Evolutionary conservation across 2,797 vertebrate species (phyloP).

Genomic region (Threskiornis aethiopicus): DNA sequence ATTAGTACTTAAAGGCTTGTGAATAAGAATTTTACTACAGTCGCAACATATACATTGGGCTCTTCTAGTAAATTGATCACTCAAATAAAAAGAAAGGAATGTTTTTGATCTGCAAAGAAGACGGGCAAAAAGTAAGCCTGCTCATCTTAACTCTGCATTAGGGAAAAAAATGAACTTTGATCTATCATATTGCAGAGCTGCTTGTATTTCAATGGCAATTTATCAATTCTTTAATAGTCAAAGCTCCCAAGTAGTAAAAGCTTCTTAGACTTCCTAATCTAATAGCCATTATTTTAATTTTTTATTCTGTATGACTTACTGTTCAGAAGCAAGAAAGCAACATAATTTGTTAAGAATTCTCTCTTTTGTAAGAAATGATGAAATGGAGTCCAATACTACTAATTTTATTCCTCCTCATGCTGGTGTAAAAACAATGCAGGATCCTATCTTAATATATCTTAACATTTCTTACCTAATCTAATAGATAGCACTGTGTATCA

Average conservation of each 20-base stretch:
- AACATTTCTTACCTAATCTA: background rate
- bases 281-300: background rate
- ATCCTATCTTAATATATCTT: background rate
- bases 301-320: background rate
- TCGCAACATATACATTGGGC: background rate
- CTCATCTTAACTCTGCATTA: conserved; percentile 10
- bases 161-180: conserved; percentile 55
- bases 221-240: conserved; percentile 53
- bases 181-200: conserved; percentile 33
- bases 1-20: background rate
- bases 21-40: conserved; percentile 24
- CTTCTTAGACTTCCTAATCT: background rate
- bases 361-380: background rate
- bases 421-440: background rate
- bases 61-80: conserved; percentile 15
- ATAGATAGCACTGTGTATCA: background rate
- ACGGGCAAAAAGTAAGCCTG: conserved; percentile 16
- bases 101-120: conserved; percentile 40
- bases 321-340: background rate
- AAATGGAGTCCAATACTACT: background rate
- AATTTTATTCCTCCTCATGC: background rate
- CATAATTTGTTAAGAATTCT: background rate
- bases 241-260: conserved; percentile 35
- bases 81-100: conserved; percentile 48
- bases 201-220: conserved; percentile 44